phyloP scores from a whole-genome alignment of 2,888 invertebrate species.

The Kuschelorhynchus macadamiae region DNA sequence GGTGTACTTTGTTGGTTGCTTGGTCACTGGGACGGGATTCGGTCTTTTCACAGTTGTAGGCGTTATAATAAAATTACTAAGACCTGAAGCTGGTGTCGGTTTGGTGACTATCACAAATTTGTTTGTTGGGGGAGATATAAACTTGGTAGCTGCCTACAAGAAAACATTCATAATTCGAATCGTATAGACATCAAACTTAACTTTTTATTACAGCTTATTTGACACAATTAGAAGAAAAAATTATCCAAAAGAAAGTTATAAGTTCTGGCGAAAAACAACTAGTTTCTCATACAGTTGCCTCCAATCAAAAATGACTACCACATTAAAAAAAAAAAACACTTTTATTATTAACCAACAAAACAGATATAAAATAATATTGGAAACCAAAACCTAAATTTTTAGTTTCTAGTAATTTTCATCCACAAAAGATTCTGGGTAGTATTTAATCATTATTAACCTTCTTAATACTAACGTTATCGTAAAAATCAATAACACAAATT shows the following conservation, averaged over 20 bases:
- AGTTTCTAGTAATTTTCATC: too few species aligned
- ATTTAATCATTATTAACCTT: too few species aligned
- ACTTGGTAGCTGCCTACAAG: conserved; percentile 18
- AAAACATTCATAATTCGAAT: neutral
- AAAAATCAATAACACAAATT: too few species aligned
- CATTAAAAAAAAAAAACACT: neutral
- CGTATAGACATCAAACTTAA: neutral
- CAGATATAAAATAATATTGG: too few species aligned
- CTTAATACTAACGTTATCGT: too few species aligned
- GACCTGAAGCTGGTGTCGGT: conserved; percentile 34
- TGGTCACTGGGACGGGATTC: conserved; percentile 43
- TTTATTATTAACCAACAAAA: too few species aligned
- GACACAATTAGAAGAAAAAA: too few species aligned
- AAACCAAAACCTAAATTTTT: too few species aligned
- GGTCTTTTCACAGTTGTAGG: conserved; percentile 49
- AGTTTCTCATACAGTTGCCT: too few species aligned
- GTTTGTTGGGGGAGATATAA: conserved; percentile 44
- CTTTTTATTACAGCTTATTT: neutral
- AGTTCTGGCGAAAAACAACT: too few species aligned
- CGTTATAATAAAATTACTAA: conserved; percentile 53
- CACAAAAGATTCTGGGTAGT: too few species aligned
- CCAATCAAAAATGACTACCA: neutral
- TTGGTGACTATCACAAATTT: conserved; percentile 59
- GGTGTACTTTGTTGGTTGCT: conserved; percentile 66
- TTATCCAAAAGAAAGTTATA: too few species aligned